Evolutionary conservation across 2,888 invertebrate genomes (phyloP).

Genomic region (Abrostola tripartita): DNA sequence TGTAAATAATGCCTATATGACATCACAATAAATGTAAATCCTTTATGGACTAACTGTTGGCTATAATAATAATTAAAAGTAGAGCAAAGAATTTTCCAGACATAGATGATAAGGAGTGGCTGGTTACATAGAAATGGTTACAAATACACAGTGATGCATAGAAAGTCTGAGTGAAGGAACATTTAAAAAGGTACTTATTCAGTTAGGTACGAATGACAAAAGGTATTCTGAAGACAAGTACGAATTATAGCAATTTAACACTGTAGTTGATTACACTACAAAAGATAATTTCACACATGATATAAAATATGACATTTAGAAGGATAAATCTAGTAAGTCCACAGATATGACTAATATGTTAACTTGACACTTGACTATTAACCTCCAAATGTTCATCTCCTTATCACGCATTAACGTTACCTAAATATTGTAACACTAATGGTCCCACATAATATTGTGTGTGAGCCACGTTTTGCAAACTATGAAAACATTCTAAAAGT

Average conservation of each 20-base stretch:
- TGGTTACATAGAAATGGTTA: constrained; percentile 14
- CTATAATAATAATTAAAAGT: constrained; percentile 36
- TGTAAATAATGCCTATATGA: constrained; percentile 57
- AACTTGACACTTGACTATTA: constrained; percentile 35
- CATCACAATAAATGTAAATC: constrained; percentile 57
- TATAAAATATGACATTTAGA: constrained; percentile 45
- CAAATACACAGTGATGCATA: constrained; percentile 26
- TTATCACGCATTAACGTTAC: constrained; percentile 50
- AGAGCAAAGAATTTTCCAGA: constrained; percentile 42
- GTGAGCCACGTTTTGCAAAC: constrained; percentile 65
- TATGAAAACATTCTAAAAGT: constrained; percentile 58
- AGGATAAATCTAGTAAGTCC: constrained; percentile 37
- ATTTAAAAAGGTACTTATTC: constrained; percentile 20
- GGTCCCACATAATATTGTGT: constrained; percentile 76
- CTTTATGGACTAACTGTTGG: constrained; percentile 40
- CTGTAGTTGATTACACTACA: constrained; percentile 39
- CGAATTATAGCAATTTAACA: constrained; percentile 24
- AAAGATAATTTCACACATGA: constrained; percentile 40
- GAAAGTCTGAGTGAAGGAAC: constrained; percentile 20
- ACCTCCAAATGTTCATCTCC: constrained; percentile 31
- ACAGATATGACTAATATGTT: constrained; percentile 35
- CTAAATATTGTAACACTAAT: constrained; percentile 66
- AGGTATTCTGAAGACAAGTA: constrained; percentile 27
- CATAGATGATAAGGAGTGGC: constrained; percentile 44
- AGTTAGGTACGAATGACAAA: constrained; percentile 24